Evolutionary conservation across 2,888 invertebrate species (phyloP).

Genomic region (Griposia aprilina): DNA sequence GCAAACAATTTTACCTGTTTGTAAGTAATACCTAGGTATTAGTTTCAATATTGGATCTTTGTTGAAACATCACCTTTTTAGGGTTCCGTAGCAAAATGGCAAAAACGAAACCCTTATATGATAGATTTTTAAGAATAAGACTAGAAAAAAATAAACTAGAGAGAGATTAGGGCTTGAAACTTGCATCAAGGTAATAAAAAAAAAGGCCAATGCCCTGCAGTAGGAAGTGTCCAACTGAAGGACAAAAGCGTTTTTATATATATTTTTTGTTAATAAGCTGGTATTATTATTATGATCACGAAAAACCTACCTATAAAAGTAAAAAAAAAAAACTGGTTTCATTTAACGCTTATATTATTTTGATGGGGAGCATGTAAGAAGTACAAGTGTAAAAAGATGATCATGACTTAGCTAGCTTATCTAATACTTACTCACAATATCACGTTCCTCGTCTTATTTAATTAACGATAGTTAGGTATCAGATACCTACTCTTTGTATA

Average conservation of each 20-base stretch:
- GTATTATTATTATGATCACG: background rate
- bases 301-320: background rate
- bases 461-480: background rate
- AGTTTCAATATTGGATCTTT: background rate
- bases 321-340: background rate
- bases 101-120: too few species aligned
- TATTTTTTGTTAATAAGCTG: too few species aligned
- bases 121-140: background rate
- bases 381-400: too few species aligned
- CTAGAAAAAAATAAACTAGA: background rate
- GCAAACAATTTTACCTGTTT: too few species aligned
- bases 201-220: too few species aligned
- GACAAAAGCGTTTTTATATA: too few species aligned
- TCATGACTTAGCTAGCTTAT: too few species aligned
- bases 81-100: too few species aligned
- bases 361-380: too few species aligned
- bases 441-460: background rate
- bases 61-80: background rate
- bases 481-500: background rate
- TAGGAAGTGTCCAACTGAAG: too few species aligned
- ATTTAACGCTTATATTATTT: background rate
- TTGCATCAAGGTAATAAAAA: background rate
- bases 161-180: background rate
- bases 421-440: background rate
- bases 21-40: too few species aligned